These are phyloP conservation scores for Myiozetetes cayanensis DNA, from an alignment of 2,113 vertebrate genomes.

Conservation along the genomic window DNA sequence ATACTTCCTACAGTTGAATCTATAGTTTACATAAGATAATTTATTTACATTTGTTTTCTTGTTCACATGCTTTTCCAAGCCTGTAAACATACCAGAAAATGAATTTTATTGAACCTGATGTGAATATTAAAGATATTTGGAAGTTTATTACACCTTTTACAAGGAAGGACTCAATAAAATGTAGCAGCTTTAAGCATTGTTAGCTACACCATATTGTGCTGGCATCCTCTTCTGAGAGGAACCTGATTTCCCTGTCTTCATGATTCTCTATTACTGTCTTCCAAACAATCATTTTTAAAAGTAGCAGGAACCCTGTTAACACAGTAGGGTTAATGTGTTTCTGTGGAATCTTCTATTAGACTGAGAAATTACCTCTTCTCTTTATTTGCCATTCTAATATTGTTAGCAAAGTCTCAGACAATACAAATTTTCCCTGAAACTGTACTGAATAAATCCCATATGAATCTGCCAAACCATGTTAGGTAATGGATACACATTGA, in stretches of 20 bases:
- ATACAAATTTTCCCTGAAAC: not conserved
- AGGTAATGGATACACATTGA: not conserved
- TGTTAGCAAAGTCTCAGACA: not conserved
- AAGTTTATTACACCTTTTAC: not conserved
- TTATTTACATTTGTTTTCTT: not conserved
- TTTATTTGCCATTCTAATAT: not conserved
- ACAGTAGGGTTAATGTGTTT: not conserved
- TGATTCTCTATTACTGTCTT: not conserved
- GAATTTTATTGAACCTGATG: not conserved
- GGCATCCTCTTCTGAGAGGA: not conserved
- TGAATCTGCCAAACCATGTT: not conserved
- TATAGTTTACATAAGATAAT: not conserved
- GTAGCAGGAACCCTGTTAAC: not conserved
- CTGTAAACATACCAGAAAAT: not conserved
- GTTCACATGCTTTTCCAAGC: not conserved
- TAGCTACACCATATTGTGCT: not conserved
- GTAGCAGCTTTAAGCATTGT: not conserved
- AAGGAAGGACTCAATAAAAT: not conserved
- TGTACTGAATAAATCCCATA: not conserved
- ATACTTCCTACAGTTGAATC: not conserved
- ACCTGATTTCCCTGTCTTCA: not conserved
- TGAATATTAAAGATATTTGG: not conserved
- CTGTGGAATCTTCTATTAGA: not conserved
- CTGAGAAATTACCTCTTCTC: not conserved
- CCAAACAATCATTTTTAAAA: conserved; percentile 7